Conservation (phyloP, 2,113 vertebrate species). For the Galeopterus variegatus region DNA sequence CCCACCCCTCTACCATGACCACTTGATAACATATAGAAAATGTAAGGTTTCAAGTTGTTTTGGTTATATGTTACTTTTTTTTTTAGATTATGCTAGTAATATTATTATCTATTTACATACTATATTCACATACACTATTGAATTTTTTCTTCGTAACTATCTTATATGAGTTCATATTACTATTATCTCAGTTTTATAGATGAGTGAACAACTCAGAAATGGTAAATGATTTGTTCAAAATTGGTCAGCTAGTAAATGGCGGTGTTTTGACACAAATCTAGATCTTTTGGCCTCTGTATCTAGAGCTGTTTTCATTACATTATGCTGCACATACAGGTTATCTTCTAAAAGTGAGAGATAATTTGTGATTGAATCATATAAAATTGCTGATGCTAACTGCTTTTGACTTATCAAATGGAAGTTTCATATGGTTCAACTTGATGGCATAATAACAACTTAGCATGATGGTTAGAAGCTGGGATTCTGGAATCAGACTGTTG, state of each 20-base stretch:
- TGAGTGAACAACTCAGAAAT: not conserved
- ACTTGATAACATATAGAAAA: not conserved
- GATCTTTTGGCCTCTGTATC: not conserved
- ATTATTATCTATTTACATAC: not conserved
- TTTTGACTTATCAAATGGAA: not conserved
- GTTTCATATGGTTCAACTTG: no score
- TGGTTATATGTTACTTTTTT: not conserved
- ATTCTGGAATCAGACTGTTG: no score
- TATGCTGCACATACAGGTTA: not conserved
- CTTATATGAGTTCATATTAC: not conserved
- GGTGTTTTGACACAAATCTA: not conserved
- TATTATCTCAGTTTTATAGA: not conserved
- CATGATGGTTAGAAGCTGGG: no score
- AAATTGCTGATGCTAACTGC: not conserved
- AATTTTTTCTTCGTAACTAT: not conserved
- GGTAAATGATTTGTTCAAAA: not conserved
- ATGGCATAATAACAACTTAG: no score
- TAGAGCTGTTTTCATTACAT: not conserved
- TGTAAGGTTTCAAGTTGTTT: not conserved
- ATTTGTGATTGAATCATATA: not conserved
- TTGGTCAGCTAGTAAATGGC: not conserved
- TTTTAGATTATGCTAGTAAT: not conserved
- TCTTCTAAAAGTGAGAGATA: not conserved
- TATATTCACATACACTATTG: not conserved
- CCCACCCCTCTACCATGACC: fast-evolving